Evolutionary conservation across 1,140 invertebrate species (phyloP).

Genomic region (Aphelinus atriplicis): DNA sequence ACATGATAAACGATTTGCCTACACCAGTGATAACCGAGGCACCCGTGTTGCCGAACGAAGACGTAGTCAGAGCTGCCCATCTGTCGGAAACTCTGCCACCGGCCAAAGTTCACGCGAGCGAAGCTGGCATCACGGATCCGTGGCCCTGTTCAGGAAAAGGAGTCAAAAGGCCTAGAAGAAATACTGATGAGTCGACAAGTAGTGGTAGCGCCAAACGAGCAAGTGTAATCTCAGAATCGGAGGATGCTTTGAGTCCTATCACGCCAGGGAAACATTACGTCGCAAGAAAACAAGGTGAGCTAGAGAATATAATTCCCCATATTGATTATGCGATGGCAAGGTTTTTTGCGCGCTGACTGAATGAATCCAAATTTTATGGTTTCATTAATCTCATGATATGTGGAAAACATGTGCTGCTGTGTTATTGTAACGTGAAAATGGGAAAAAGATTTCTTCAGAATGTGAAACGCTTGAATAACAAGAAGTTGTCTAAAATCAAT

Average conservation of each 20-base stretch:
- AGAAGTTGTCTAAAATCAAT: too few species aligned
- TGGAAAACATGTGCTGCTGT: too few species aligned
- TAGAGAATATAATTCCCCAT: too few species aligned
- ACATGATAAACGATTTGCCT: slow-evolving; percentile 75
- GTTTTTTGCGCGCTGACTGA: too few species aligned
- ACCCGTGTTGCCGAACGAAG: slow-evolving; percentile 51
- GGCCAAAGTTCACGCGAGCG: slow-evolving; percentile 49
- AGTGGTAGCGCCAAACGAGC: slow-evolving; percentile 2
- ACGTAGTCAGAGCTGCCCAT: slow-evolving; percentile 57
- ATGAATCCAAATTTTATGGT: too few species aligned
- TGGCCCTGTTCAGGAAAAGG: slow-evolving; percentile 20
- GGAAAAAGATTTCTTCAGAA: too few species aligned
- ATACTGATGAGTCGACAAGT: not conserved
- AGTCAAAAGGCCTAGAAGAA: slow-evolving; percentile 8
- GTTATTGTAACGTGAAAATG: too few species aligned
- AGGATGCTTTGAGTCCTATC: slow-evolving; percentile 11
- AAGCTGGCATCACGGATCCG: slow-evolving; percentile 51
- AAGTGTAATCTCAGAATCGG: slow-evolving; percentile 24
- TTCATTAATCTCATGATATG: too few species aligned
- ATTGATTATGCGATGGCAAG: too few species aligned
- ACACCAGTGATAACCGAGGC: slow-evolving; percentile 54
- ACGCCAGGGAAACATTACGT: too few species aligned
- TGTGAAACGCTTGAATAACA: too few species aligned
- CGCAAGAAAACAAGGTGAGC: too few species aligned
- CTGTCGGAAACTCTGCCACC: slow-evolving; percentile 58